Evolutionary conservation across 2,888 invertebrate species (phyloP), one percentile per base, ranked within the genome.

Genomic region (Protonemura montana): DNA sequence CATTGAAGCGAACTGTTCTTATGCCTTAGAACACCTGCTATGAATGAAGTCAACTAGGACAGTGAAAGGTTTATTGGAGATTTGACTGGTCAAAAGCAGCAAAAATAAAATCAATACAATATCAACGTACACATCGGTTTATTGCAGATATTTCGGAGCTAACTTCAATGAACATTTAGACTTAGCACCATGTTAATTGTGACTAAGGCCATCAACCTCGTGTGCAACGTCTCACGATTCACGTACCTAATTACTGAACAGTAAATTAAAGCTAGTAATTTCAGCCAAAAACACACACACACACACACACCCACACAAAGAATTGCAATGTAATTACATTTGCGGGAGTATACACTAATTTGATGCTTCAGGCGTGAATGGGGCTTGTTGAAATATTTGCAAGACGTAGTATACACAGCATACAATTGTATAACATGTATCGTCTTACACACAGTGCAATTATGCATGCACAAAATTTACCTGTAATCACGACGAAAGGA

Each of bases 11-110:
- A 21, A 21, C 59, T 2, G 59, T 59, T 59, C 7, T 21, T 59
- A 59, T 59, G 59, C 7, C 59, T 10, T 59, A 10, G 59, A 16
- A 13, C 59, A 7, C 59, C 59, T 59, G 21, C 21, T 28, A 27
- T 13, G 76, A 76, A 21, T 78, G 77, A 78, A 78, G 26, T 13
- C 78, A 78, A 78, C 26, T 78, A 78, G 78, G 78, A 26, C 78
- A 78, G 78, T 78, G 78, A 78, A 78, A 78, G 78, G 78, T 78
- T 13, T 59, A 59, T 59, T 59, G 7, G 59, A 59, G 59, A 10
- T 7, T 35, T 35, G 35, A 35, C 5, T 35, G 35, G 35, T 35
- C 35, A 35, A 35, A 35, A 6, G 35, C 35, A 3, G 35, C 10
- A 10, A 3, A 6, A 35, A 35, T 35, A 59, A 59, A 21, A 59